Percentiles rank a stretch among this genome's conserved stretches.
Conservation (phyloP, 1,140 invertebrate species). For the Augochlora pura region DNA sequence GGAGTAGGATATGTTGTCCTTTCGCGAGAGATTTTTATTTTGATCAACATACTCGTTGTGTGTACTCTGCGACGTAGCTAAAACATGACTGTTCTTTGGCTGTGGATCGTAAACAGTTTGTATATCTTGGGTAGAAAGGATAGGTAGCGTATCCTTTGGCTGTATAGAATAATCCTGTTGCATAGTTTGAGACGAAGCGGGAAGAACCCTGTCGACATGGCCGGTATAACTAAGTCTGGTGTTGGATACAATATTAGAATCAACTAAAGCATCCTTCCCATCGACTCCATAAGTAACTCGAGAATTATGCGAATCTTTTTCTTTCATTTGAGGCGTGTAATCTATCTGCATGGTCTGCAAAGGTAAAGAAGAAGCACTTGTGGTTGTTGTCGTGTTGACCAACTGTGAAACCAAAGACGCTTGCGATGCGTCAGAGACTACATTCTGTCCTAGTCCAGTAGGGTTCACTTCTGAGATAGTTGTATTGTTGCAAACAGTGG, state of each 20-base stretch:
- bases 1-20: constrained; percentile 44
- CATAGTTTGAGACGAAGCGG: constrained; percentile 59
- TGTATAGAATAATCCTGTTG: constrained; percentile 58
- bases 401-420: constrained; percentile 41
- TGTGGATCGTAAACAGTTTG: constrained; percentile 53
- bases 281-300: constrained; percentile 47
- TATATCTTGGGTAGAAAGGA: constrained; percentile 51
- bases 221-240: constrained; percentile 45
- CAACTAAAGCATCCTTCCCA: constrained; percentile 41
- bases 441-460: neutral
- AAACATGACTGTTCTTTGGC: constrained; percentile 47
- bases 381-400: constrained; percentile 26
- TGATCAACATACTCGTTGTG: constrained; percentile 54
- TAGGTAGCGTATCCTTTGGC: constrained; percentile 52
- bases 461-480: constrained; percentile 37
- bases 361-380: constrained; percentile 41
- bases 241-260: constrained; percentile 40
- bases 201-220: constrained; percentile 55
- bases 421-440: constrained; percentile 20
- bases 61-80: constrained; percentile 31
- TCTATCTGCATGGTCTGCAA: constrained; percentile 55
- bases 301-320: constrained; percentile 50
- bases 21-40: constrained; percentile 43
- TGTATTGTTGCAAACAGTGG: constrained; percentile 37
- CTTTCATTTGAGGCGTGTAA: constrained; percentile 53